phyloP scores from a whole-genome alignment of 2,888 invertebrate species.

The Anodontia alba region DNA sequence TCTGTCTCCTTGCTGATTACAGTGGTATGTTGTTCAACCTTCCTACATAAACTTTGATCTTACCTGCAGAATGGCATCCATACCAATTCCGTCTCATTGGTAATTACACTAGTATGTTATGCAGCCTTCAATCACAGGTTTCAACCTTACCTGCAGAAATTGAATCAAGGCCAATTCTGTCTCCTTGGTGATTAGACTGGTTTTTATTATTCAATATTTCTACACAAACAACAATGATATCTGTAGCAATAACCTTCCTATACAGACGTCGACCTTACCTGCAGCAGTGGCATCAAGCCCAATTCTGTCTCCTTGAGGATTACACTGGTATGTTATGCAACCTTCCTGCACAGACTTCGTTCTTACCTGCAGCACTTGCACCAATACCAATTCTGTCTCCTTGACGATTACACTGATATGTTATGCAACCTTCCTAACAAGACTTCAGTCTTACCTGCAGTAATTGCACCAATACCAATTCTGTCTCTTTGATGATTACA shows the following conservation, averaged over 20 bases:
- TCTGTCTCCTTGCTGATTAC: too few species aligned
- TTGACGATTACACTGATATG: constrained; percentile 48
- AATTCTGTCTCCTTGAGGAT: constrained; percentile 28
- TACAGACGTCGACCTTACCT: too few species aligned
- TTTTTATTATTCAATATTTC: constrained; percentile 58
- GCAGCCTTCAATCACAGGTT: too few species aligned
- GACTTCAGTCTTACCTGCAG: too few species aligned
- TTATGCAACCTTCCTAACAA: constrained; percentile 59
- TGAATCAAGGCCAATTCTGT: constrained; percentile 37
- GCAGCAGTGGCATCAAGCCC: constrained; percentile 26
- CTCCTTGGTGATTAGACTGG: constrained; percentile 40
- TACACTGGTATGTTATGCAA: constrained; percentile 60
- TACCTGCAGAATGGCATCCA: constrained; percentile 24
- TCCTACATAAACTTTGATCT: too few species aligned
- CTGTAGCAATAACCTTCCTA: too few species aligned
- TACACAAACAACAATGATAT: too few species aligned
- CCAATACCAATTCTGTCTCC: constrained; percentile 39
- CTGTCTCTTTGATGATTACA: too few species aligned
- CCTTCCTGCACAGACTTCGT: too few species aligned
- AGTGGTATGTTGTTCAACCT: too few species aligned
- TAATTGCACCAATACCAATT: constrained; percentile 31
- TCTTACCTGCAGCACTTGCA: constrained; percentile 8
- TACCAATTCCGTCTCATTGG: constrained; percentile 28
- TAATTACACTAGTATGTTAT: constrained; percentile 52
- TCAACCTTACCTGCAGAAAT: constrained; percentile 8